Evolutionary conservation across 2,797 vertebrate species (phyloP).

Genomic region (Anguilla obscura): DNA sequence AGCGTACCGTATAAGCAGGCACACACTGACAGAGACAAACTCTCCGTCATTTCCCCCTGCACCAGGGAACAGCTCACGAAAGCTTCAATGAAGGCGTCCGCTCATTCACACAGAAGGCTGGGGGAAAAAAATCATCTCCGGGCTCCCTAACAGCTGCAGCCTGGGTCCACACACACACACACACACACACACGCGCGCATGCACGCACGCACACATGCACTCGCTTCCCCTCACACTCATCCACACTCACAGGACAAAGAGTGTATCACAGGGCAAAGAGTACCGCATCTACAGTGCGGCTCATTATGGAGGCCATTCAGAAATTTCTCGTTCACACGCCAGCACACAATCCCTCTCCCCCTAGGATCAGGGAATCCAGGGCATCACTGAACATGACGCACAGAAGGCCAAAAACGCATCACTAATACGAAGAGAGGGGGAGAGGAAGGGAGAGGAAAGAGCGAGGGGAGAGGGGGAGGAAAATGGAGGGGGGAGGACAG

Average conservation of each 20-base stretch:
- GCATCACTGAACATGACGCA: not conserved
- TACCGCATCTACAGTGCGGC: not conserved
- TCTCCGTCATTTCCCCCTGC: not conserved
- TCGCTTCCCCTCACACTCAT: conserved; percentile 30
- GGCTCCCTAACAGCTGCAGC: not conserved
- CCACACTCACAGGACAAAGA: conserved; percentile 5
- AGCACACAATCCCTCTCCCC: not conserved
- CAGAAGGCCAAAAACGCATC: not conserved
- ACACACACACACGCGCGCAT: not conserved
- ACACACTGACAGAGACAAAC: not conserved
- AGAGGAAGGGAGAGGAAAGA: not conserved
- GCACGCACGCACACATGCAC: conserved; percentile 31
- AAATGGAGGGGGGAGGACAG: not conserved
- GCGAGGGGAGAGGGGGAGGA: not conserved
- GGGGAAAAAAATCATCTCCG: not conserved
- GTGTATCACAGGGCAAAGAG: not conserved
- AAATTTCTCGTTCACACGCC: not conserved
- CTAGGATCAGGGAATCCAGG: not conserved
- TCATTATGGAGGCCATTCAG: not conserved
- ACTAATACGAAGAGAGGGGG: not conserved
- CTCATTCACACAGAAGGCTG: not conserved
- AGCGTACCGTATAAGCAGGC: not conserved
- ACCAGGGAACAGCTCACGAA: not conserved
- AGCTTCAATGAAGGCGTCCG: not conserved
- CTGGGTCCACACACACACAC: not conserved